These are phyloP conservation scores for Laticauda laticaudata DNA, from an alignment of 2,113 vertebrate genomes.

Conservation along the genomic window DNA sequence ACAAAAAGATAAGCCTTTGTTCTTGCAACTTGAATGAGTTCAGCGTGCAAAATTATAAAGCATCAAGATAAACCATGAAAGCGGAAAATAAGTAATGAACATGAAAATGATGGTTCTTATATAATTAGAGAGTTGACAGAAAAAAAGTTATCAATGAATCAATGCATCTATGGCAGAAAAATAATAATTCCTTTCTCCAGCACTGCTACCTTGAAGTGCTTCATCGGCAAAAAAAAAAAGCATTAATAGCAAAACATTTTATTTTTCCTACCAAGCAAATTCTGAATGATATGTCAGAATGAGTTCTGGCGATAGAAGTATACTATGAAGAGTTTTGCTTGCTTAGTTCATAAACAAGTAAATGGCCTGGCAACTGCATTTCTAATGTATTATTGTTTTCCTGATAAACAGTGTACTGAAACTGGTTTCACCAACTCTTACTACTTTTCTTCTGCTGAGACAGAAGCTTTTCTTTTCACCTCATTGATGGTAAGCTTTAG, in stretches of 20 bases:
- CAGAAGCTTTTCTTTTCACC: background rate
- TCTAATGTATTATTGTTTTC: background rate
- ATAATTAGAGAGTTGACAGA: slow-evolving; percentile 14
- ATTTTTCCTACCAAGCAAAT: background rate
- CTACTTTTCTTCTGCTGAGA: background rate
- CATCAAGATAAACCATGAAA: slow-evolving; percentile 8
- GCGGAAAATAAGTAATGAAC: slow-evolving; percentile 18
- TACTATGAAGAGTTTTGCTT: background rate
- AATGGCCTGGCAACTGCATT: background rate
- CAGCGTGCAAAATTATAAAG: background rate
- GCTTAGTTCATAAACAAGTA: background rate
- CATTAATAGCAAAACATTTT: background rate
- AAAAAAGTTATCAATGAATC: slow-evolving; percentile 22
- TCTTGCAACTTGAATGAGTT: background rate
- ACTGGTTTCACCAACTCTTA: background rate
- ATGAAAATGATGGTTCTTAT: slow-evolving; percentile 9
- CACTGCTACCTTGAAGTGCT: background rate
- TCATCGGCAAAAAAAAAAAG: background rate
- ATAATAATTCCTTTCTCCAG: background rate
- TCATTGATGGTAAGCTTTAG: background rate
- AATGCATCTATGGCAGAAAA: background rate
- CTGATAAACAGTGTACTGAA: background rate
- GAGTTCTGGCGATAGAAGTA: background rate
- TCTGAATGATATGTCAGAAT: background rate
- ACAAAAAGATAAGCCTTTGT: slow-evolving; percentile 4